Evolutionary conservation across 2,888 invertebrate genomes (phyloP).

Genomic region (Pseudeuparius sepicola): DNA sequence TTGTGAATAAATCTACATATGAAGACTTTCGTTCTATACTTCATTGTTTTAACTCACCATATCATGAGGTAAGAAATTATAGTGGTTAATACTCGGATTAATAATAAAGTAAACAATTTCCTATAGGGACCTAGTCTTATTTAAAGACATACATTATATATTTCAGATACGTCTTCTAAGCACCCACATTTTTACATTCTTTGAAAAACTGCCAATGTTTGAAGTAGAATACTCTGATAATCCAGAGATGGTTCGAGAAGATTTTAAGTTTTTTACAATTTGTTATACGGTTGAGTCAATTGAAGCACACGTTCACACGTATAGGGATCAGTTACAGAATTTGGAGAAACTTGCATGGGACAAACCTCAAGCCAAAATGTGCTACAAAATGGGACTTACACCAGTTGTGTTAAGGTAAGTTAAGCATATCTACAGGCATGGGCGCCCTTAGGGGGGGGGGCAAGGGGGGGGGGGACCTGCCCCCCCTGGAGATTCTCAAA

Average conservation of each 20-base stretch:
- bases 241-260: conserved; percentile 37
- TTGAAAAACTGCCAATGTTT: conserved; percentile 47
- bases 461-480: too few species aligned
- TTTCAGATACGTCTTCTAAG: conserved; percentile 58
- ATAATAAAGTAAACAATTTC: too few species aligned
- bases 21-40: too few species aligned
- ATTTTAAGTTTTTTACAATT: conserved; percentile 52
- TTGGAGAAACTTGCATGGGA: conserved; percentile 64
- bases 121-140: too few species aligned
- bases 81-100: conserved; percentile 1
- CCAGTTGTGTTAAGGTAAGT: conserved; percentile 59
- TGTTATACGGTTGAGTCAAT: conserved; percentile 64
- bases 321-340: conserved; percentile 64
- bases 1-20: too few species aligned
- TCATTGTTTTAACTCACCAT: conserved; percentile 56
- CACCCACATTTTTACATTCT: conserved; percentile 62
- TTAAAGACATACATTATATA: not conserved
- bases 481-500: too few species aligned
- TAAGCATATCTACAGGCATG: too few species aligned
- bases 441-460: too few species aligned
- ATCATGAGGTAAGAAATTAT: conserved; percentile 51
- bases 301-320: conserved; percentile 63
- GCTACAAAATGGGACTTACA: conserved; percentile 48
- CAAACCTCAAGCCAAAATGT: conserved; percentile 43
- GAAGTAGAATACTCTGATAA: conserved; percentile 33